Base-by-base conservation (phyloP, 2,888 invertebrate species). In the Andrena flavipes region DNA sequence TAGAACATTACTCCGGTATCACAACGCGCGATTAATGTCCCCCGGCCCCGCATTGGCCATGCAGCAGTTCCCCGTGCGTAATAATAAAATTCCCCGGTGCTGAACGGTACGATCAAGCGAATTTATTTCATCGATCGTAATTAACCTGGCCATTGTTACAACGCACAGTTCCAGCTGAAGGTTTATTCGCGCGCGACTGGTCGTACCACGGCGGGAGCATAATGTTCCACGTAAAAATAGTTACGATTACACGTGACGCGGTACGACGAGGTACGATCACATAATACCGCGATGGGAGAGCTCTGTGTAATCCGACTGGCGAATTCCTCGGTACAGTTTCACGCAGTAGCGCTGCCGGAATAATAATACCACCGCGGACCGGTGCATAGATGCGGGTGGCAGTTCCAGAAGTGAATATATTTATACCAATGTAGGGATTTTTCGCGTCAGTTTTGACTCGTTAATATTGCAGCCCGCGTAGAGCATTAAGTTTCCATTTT, bases 91-190 rank as follows among this genome's bases (percentile, higher is more conserved):
- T 30, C n/a, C 3, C 23, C 29, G 10, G 2, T 16, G 42, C 35
- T 0, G 60, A 33, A 33, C 35, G 8, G 10, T 30, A 30, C 8
- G 30, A 60, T 30, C n/a, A 10, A 23, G 29, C 33, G 26, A 71
- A 71, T 71, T 63, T 26, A 51, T 64, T 71, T 64, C 48, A 26
- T 63, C 51, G 35, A 42, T 35, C 42, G 30, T 29, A 30, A 63
- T 70, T 70, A 62, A 70, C 35, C 30, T 13, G 42, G 16, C 49
- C 35, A 62, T 68, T 75, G 51, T 35, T 68, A 8, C 60, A 26
- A 35, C 20, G 13, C 42, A 56, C 4, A 29, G 49, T 51, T 60
- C 29, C 23, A 10, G 64, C 65, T 0, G 30, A 33, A 60, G 51
- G 26, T 63, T 72, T 64, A 72, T 42, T 42, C 54, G 35, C 26